Evolutionary conservation across 2,797 vertebrate genomes (phyloP).

Genomic region (Alectoris magna): DNA sequence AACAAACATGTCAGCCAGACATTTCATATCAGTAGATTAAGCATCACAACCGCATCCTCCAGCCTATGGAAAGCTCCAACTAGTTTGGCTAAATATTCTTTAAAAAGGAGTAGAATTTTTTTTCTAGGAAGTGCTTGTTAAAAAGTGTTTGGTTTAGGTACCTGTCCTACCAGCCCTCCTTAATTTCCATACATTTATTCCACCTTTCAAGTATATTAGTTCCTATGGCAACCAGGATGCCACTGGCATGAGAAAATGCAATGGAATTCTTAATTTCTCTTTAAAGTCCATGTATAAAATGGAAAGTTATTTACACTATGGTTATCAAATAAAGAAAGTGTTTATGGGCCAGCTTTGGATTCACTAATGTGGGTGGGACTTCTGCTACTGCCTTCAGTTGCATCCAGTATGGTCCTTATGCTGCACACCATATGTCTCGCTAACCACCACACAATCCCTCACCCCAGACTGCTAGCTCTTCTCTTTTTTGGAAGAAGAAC

Average conservation of each 20-base stretch:
- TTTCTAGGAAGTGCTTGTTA: not conserved
- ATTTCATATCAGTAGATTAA: not conserved
- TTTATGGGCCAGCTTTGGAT: slow-evolving; percentile 21
- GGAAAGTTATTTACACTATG: not conserved
- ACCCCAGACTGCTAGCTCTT: slow-evolving; percentile 40
- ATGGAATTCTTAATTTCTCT: not conserved
- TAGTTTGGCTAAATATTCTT: not conserved
- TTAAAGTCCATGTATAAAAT: slow-evolving; percentile 8
- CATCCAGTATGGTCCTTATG: slow-evolving; percentile 57
- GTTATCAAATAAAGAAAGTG: slow-evolving; percentile 42
- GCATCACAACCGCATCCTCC: not conserved
- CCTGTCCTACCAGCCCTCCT: not conserved
- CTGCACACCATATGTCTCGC: slow-evolving; percentile 41
- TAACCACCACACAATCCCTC: slow-evolving; percentile 58
- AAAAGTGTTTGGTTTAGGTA: not conserved
- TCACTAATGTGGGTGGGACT: slow-evolving; percentile 47
- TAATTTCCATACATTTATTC: not conserved
- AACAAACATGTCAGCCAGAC: not conserved
- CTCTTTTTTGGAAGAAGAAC: slow-evolving; percentile 21
- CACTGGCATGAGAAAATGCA: not conserved
- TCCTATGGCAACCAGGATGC: not conserved
- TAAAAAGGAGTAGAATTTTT: not conserved
- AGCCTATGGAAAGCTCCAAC: not conserved
- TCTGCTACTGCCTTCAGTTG: slow-evolving; percentile 45
- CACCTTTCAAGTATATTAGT: not conserved